Evolutionary conservation across 1,140 invertebrate species (phyloP).

Genomic region (Nasonia vitripennis): DNA sequence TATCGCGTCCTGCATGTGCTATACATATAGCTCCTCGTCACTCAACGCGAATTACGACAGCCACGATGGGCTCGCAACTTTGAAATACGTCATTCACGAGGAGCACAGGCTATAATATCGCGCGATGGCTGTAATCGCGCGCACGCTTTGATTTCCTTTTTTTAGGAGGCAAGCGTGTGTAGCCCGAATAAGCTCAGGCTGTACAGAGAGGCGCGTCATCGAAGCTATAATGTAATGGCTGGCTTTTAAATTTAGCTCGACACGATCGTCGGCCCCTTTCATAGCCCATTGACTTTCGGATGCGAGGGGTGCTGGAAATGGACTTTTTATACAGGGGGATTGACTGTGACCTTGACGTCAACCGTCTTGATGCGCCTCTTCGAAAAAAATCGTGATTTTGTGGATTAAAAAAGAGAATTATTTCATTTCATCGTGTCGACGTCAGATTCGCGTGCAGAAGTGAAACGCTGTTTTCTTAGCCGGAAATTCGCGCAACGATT

Average conservation of each 20-base stretch:
- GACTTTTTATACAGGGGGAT: too few species aligned
- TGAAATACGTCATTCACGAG: slow-evolving; percentile 19
- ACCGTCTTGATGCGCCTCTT: too few species aligned
- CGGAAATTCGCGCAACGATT: neutral
- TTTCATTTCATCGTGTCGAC: too few species aligned
- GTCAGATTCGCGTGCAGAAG: neutral
- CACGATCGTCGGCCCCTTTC: neutral
- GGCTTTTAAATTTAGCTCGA: slow-evolving; percentile 28
- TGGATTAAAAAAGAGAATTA: too few species aligned
- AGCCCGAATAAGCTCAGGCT: neutral
- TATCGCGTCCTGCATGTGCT: neutral
- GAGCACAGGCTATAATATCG: neutral
- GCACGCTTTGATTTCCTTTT: neutral
- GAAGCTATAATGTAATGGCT: neutral
- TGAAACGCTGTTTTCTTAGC: neutral
- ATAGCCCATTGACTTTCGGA: too few species aligned
- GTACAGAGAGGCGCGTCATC: neutral
- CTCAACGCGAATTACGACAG: slow-evolving; percentile 39
- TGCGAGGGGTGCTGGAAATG: too few species aligned
- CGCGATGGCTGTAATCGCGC: neutral
- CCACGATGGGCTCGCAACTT: neutral
- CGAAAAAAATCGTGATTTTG: too few species aligned
- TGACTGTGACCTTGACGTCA: too few species aligned
- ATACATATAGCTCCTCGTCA: slow-evolving; percentile 4
- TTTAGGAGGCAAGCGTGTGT: too few species aligned